A percentile compares a stretch with the other conserved stretches of the same genome.
phyloP scores from a whole-genome alignment of 2,797 vertebrate species.

The Chiroxiphia lanceolata region DNA sequence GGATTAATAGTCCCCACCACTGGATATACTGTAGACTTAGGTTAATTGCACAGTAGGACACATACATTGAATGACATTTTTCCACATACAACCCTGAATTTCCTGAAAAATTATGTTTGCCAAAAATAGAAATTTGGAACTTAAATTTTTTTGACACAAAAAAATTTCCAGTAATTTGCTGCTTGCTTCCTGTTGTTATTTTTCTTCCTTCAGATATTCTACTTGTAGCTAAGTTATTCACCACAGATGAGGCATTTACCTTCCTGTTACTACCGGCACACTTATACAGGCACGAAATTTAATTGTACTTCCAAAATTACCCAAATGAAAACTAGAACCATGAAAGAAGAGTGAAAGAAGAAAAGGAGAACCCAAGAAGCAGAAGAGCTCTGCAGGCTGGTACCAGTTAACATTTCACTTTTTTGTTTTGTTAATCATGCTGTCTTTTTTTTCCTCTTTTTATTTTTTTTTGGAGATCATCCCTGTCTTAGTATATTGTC shows the following conservation, averaged over 20 bases:
- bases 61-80: accelerated
- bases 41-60: accelerated
- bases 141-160: not conserved
- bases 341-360: not conserved
- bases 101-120: not conserved
- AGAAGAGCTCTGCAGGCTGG: not conserved
- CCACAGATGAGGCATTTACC: not conserved
- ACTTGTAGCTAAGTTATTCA: not conserved
- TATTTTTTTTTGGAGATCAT: not conserved
- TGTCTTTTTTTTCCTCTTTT: not conserved
- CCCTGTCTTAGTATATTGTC: not conserved
- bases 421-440: not conserved
- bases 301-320: not conserved
- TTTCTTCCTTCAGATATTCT: not conserved
- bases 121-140: not conserved
- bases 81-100: not conserved
- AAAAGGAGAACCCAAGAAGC: not conserved
- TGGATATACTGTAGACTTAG: accelerated
- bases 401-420: not conserved
- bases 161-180: not conserved
- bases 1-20: not conserved
- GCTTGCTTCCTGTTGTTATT: not conserved
- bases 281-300: not conserved
- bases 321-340: not conserved
- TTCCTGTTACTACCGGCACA: not conserved